Percentiles rank a stretch among this genome's conserved stretches.
Evolutionary conservation across 1,140 invertebrate genomes (phyloP).

Genomic region (Centruroides sculpturatus): DNA sequence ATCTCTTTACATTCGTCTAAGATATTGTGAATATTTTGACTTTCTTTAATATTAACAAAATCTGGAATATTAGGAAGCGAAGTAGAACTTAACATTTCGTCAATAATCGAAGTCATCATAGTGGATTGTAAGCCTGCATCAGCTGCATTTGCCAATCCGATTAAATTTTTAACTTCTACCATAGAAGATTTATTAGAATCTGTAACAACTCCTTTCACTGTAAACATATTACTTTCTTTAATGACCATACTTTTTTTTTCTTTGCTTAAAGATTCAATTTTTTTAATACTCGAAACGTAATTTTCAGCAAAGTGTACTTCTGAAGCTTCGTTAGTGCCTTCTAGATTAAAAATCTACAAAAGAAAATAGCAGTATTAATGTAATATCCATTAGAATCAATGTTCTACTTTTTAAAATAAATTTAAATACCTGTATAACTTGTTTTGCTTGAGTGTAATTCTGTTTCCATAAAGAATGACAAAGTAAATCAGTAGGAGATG

Average conservation of each 20-base stretch:
- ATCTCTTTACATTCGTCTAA: conserved; percentile 5
- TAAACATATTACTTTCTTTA: too few relatives aligned
- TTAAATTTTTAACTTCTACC: too few relatives aligned
- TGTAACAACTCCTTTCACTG: too few relatives aligned
- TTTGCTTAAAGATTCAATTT: too few relatives aligned
- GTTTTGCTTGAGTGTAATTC: conserved; percentile 8
- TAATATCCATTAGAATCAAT: too few relatives aligned
- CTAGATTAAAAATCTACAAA: conserved; percentile 1
- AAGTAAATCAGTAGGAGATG: conserved; percentile 11
- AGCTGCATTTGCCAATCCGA: conserved; percentile 3
- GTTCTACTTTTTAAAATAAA: too few relatives aligned
- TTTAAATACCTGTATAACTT: conserved; percentile 10
- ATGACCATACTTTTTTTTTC: too few relatives aligned
- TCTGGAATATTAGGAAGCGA: conserved; percentile 1
- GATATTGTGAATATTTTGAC: conserved; percentile 2
- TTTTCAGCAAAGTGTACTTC: conserved; percentile 5
- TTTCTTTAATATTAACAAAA: conserved; percentile 5
- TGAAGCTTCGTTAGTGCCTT: conserved; percentile 4
- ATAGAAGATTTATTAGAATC: too few relatives aligned
- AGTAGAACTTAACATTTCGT: conserved; percentile 1
- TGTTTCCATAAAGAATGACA: conserved; percentile 10
- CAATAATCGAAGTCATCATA: not conserved
- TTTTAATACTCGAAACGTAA: too few relatives aligned
- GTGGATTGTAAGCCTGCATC: conserved; percentile 4
- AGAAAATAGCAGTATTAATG: not conserved